These are phyloP conservation scores for Actinia equina DNA, from an alignment of 64 coral and sea anemone genomes.

Conservation along the genomic window DNA sequence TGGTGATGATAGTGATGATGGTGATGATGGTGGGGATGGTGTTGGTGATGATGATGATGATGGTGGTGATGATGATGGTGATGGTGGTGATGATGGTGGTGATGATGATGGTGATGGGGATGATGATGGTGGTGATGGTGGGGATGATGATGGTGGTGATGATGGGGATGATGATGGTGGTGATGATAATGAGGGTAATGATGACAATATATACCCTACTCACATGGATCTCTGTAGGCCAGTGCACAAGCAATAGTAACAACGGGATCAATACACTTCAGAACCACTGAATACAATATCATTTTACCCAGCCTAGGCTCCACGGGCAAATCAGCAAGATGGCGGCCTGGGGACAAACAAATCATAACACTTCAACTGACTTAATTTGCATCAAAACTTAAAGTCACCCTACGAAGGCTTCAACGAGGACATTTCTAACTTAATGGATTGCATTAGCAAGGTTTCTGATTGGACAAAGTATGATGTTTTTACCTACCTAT, in stretches of 20 bases:
- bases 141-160: neutral
- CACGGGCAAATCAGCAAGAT: conserved; percentile 86
- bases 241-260: conserved; percentile 83
- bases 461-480: neutral
- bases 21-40: neutral
- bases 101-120: neutral
- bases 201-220: conserved; percentile 1
- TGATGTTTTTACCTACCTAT: conserved; percentile 43
- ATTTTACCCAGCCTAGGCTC: conserved; percentile 95
- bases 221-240: conserved; percentile 94
- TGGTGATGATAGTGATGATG: neutral
- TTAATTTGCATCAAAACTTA: too few species aligned
- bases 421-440: too few species aligned
- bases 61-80: neutral
- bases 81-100: neutral
- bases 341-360: conserved; percentile 63
- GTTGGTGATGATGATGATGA: neutral
- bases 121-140: neutral
- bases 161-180: neutral
- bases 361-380: too few species aligned
- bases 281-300: conserved; percentile 85
- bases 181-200: neutral
- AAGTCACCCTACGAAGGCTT: too few species aligned
- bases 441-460: neutral
- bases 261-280: conserved; percentile 94